phyloP scores from a whole-genome alignment of 2,888 invertebrate genomes.

The Chymomyza fuscimana region DNA sequence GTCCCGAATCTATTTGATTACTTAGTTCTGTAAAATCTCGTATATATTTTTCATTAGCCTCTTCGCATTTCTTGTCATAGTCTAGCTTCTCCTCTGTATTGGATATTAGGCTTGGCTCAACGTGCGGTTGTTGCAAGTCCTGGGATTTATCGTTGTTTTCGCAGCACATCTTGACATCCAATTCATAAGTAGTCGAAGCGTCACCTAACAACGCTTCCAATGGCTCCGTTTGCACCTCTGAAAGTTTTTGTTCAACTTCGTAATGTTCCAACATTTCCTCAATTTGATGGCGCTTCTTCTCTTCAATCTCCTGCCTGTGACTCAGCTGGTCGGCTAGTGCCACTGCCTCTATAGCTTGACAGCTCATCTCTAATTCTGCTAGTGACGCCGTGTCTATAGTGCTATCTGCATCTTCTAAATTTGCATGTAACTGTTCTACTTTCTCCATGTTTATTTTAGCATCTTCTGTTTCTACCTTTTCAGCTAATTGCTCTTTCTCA shows the following conservation, averaged over 20 bases:
- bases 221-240: background rate
- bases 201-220: conserved; percentile 13
- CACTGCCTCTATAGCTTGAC: conserved; percentile 20
- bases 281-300: conserved; percentile 34
- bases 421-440: background rate
- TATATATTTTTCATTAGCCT: conserved; percentile 53
- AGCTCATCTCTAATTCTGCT: conserved; percentile 29
- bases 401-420: background rate
- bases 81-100: conserved; percentile 34
- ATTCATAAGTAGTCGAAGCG: conserved; percentile 2
- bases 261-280: conserved; percentile 47
- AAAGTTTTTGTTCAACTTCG: conserved; percentile 20
- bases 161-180: conserved; percentile 8
- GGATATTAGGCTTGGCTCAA: background rate
- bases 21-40: conserved; percentile 60
- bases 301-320: conserved; percentile 10
- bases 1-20: conserved; percentile 47
- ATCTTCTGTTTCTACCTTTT: too few species aligned
- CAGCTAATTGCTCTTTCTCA: too few species aligned
- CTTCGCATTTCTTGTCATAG: conserved; percentile 49
- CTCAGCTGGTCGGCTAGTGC: background rate
- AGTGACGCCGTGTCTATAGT: background rate
- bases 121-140: background rate
- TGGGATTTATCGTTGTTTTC: background rate
- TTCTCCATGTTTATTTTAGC: background rate